These are phyloP conservation scores for Epinephelus awoara DNA, from an alignment of 2,797 vertebrate species.

Conservation along the genomic window DNA sequence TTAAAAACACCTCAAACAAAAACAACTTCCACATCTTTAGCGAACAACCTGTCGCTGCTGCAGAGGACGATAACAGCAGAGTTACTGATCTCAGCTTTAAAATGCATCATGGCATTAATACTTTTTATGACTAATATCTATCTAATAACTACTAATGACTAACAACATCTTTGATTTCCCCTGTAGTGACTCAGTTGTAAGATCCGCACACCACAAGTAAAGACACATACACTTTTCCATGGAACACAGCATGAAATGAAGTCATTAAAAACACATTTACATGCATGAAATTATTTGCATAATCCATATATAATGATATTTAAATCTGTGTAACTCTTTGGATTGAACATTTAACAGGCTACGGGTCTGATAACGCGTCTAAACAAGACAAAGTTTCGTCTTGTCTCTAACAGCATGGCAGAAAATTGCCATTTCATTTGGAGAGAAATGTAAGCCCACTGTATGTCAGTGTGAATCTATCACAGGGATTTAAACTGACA, in stretches of 20 bases:
- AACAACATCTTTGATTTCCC: background rate
- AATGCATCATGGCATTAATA: conserved; percentile 4
- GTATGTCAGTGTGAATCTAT: background rate
- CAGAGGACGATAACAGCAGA: background rate
- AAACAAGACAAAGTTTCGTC: conserved; percentile 12
- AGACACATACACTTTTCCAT: background rate
- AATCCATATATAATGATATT: background rate
- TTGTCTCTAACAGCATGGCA: background rate
- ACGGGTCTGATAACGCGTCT: background rate
- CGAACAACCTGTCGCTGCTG: background rate
- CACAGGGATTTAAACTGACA: conserved; percentile 4
- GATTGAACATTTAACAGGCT: background rate
- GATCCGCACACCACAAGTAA: background rate
- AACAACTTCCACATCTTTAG: background rate
- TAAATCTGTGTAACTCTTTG: background rate
- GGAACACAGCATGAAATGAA: background rate
- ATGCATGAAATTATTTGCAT: conserved; percentile 1
- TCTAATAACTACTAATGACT: no score
- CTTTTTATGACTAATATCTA: background rate
- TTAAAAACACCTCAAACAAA: background rate
- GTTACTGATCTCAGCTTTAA: conserved; percentile 6
- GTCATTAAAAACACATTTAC: conserved; percentile 1
- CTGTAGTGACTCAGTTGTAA: background rate
- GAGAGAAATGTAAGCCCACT: background rate
- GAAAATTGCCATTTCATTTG: conserved; percentile 6